phyloP scores from a whole-genome alignment of 2,113 vertebrate species.

The Xerus inauris region DNA sequence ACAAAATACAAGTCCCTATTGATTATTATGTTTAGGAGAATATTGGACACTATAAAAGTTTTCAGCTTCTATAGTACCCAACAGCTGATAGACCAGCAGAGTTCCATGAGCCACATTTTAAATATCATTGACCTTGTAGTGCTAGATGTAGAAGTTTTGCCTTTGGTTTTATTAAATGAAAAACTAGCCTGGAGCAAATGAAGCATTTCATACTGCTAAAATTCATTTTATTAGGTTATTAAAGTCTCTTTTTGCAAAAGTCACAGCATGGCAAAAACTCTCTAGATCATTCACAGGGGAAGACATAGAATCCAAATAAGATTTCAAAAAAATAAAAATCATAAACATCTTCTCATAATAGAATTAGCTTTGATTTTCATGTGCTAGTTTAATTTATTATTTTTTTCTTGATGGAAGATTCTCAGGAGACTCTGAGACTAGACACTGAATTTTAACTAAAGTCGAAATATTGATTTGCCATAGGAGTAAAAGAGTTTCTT shows the following conservation, averaged over 20 bases:
- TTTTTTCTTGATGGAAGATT: conserved; percentile 11
- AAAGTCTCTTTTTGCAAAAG: neutral
- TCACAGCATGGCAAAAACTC: neutral
- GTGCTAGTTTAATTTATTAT: neutral
- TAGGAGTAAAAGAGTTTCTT: conserved; percentile 2
- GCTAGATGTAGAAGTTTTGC: neutral
- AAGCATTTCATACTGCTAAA: neutral
- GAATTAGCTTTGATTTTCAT: conserved; percentile 15
- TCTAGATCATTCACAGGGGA: neutral
- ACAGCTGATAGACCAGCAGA: neutral
- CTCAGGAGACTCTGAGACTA: conserved; percentile 13
- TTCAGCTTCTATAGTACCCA: neutral
- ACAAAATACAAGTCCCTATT: neutral
- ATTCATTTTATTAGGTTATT: neutral
- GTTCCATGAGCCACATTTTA: neutral
- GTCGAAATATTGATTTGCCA: conserved; percentile 15
- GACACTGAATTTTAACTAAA: conserved; percentile 47
- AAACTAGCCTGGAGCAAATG: neutral
- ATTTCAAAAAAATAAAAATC: neutral
- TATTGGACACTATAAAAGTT: neutral
- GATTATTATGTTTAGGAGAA: neutral
- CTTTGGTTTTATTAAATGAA: neutral
- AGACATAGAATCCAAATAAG: neutral
- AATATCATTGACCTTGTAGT: neutral
- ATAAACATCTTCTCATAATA: neutral